Base-by-base conservation (phyloP, 2,888 invertebrate genomes). In the Eledone cirrhosa region DNA sequence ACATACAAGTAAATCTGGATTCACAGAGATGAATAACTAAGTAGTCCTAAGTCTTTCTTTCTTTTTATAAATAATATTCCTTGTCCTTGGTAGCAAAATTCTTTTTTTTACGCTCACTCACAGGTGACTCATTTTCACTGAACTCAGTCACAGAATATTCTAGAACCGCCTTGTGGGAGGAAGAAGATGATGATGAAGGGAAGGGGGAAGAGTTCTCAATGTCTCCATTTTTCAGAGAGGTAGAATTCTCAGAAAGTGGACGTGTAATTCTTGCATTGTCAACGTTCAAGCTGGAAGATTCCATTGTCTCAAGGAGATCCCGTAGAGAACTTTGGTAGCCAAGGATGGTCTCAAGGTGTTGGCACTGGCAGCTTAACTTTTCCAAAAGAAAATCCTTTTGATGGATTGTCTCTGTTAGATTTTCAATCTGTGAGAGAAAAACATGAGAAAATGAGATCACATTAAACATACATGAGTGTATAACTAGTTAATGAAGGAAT, bases 41-140 rank as follows among this genome's bases (percentile, higher is more conserved):
- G 11, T 41, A 41, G 0, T 11, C 41, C 41, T 41, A 41, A 11
- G 8, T 41, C 8, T 33, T 33, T 41, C 41, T 41, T 41, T 41
- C 41, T 41, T 41, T 24, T 72, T 41, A 72, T 41, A 72, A 31
- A 72, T 72, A 72, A 72, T 72, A 72, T 72, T 72, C 72, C 72
- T 72, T 72, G 72, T 72, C 72, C 11, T 41, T 72, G 33, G 72
- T 72, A n/a, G 41, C 31, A 31, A 72, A 72, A 72, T 29, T 72
- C 72, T 41, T 72, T 41, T 41, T 72, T 72, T 72, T 31, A 11
- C 41, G 72, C n/a, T 72, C 72, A 33, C 31, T 72, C 14, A 31
- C 22, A 8, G 72, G 72, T 41, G 72, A 72, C 33, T 72, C 72
- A 7, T 72, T 72, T 14, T 72, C 72, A 41, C 72, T 72, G n/a